These are phyloP conservation scores for Pelobates cultripes DNA, from an alignment of 2,797 vertebrate species.

Conservation along the genomic window DNA sequence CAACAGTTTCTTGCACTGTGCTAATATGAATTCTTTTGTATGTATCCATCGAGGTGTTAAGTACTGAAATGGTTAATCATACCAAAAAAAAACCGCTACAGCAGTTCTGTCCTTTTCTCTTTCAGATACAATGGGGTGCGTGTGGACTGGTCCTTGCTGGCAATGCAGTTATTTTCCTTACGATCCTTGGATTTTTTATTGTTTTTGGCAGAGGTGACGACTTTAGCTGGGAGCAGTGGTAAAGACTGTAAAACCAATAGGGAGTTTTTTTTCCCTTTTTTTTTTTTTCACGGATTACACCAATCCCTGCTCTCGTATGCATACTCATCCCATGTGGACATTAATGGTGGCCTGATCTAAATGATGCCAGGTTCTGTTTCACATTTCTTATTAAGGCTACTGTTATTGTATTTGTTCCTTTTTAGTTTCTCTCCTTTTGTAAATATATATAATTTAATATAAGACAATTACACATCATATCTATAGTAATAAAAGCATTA, in stretches of 20 bases:
- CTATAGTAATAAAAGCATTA: conserved; percentile 7
- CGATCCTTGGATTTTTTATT: conserved; percentile 92
- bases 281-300: conserved; percentile 9
- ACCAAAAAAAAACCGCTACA: too few relatives aligned
- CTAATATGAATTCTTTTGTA: too few relatives aligned
- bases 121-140: conserved; percentile 93
- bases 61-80: too few relatives aligned
- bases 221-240: conserved; percentile 97
- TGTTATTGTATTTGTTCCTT: background rate
- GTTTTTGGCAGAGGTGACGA: conserved; percentile 93
- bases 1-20: too few relatives aligned
- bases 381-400: background rate
- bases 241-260: conserved; percentile 57
- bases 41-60: too few relatives aligned
- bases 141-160: conserved; percentile 93
- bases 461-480: background rate
- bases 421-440: conserved; percentile 3
- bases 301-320: background rate
- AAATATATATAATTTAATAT: conserved; percentile 11
- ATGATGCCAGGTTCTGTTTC: background rate
- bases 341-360: conserved; percentile 12
- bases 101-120: conserved; percentile 57
- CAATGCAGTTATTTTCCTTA: conserved; percentile 91
- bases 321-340: conserved; percentile 6
- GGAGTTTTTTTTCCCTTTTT: background rate